A percentile compares a stretch with the other conserved stretches of the same genome.
Evolutionary conservation across 2,888 invertebrate species (phyloP).

Genomic region (Elgonia sp.): DNA sequence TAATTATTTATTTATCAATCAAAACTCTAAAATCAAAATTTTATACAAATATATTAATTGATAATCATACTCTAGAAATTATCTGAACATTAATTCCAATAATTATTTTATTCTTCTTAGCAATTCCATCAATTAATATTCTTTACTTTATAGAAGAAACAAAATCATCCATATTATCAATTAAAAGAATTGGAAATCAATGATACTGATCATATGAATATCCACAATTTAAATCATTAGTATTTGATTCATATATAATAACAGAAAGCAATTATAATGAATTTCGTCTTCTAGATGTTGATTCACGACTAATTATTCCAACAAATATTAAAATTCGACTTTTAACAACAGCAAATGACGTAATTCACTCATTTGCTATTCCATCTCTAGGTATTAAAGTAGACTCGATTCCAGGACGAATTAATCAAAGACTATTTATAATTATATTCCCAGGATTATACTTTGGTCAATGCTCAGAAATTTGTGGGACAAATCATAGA

Average conservation of each 20-base stretch:
- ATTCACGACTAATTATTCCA: conserved; percentile 89
- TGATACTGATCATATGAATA: conserved; percentile 91
- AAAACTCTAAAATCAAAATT: conserved; percentile 88
- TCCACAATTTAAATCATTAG: conserved; percentile 88
- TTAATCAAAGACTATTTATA: conserved; percentile 89
- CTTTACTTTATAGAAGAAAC: conserved; percentile 90
- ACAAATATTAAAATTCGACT: conserved; percentile 90
- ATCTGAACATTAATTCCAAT: conserved; percentile 90
- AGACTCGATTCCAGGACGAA: conserved; percentile 90
- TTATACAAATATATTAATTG: conserved; percentile 88
- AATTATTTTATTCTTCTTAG: conserved; percentile 90
- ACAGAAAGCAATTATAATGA: conserved; percentile 77
- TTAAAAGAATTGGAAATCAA: conserved; percentile 90
- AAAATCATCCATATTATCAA: conserved; percentile 88
- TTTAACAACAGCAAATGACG: conserved; percentile 89
- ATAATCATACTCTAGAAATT: conserved; percentile 89
- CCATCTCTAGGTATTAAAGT: conserved; percentile 90
- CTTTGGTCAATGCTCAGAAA: conserved; percentile 94
- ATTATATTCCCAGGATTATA: conserved; percentile 90
- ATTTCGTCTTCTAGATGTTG: conserved; percentile 90
- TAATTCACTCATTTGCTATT: conserved; percentile 90
- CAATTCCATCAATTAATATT: conserved; percentile 89
- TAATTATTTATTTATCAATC: conserved; percentile 89
- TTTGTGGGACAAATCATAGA: conserved; percentile 93
- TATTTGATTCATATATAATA: conserved; percentile 90